Conservation (phyloP, 2,888 invertebrate genomes). For the Oscheius sp. region DNA sequence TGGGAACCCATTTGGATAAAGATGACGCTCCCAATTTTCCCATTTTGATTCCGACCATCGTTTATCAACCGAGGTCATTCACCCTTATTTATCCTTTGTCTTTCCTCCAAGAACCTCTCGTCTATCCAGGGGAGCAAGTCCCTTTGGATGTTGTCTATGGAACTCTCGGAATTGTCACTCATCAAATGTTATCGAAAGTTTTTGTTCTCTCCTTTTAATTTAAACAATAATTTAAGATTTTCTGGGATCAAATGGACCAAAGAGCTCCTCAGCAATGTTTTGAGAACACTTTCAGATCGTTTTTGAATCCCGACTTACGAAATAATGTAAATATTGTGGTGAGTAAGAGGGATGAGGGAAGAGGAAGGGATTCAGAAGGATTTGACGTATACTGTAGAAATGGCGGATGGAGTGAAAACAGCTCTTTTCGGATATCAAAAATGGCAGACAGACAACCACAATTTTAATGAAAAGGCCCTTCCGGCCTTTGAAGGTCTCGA, state of each 20-base stretch:
- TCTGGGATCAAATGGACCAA: constrained; percentile 44
- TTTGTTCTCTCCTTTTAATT: background rate
- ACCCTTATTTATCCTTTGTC: constrained; percentile 39
- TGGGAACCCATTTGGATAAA: constrained; percentile 48
- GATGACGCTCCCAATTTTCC: constrained; percentile 47
- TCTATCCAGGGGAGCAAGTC: constrained; percentile 39
- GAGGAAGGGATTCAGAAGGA: constrained; percentile 7
- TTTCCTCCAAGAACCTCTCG: constrained; percentile 47
- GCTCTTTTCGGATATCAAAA: constrained; percentile 42
- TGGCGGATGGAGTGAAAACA: constrained; percentile 46
- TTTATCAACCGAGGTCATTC: constrained; percentile 39
- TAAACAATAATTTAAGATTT: constrained; percentile 26
- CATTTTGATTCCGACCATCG: constrained; percentile 36
- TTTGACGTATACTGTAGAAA: constrained; percentile 38
- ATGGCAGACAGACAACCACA: constrained; percentile 43
- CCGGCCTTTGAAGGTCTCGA: constrained; percentile 45
- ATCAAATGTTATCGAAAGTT: constrained; percentile 50
- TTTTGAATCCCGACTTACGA: constrained; percentile 32
- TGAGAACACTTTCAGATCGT: constrained; percentile 41
- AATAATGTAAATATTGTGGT: constrained; percentile 26
- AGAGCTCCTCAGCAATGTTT: constrained; percentile 42
- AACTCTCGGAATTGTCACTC: constrained; percentile 43
- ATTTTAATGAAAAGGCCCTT: constrained; percentile 30
- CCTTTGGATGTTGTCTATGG: constrained; percentile 48
- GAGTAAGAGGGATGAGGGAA: background rate